These are phyloP conservation scores for Anabacerthia variegaticeps DNA, from an alignment of 2,797 vertebrate species.

Conservation along the genomic window DNA sequence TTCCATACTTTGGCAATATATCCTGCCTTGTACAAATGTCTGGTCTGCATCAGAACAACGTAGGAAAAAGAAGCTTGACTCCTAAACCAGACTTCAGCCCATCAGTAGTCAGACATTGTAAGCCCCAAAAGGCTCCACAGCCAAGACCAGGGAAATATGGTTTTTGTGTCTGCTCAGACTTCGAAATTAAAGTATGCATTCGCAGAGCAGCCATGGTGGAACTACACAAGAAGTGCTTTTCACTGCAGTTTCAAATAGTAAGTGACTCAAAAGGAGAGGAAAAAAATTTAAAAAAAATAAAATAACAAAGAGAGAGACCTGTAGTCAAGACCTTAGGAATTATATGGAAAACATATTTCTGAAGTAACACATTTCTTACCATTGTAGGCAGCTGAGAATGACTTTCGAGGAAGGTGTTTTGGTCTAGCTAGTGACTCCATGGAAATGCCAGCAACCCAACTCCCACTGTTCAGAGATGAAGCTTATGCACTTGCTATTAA, in stretches of 20 bases:
- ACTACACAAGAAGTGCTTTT: neutral
- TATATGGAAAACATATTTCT: neutral
- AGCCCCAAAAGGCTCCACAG: slow-evolving; percentile 18
- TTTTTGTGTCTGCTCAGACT: neutral
- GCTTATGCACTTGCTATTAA: neutral
- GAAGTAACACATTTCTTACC: neutral
- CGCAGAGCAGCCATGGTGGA: neutral
- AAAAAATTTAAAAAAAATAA: neutral
- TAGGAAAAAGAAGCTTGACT: slow-evolving; percentile 29
- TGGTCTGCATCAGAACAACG: slow-evolving; percentile 18
- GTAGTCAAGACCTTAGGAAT: neutral
- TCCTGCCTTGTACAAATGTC: neutral
- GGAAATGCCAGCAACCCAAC: neutral
- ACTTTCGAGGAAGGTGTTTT: neutral
- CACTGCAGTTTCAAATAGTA: neutral
- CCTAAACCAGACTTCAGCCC: slow-evolving; percentile 40
- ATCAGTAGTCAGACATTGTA: slow-evolving; percentile 44
- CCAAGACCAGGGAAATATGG: slow-evolving; percentile 36
- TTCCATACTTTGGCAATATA: neutral
- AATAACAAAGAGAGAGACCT: rapidly evolving
- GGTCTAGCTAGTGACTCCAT: neutral
- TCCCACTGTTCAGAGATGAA: neutral
- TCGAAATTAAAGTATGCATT: neutral
- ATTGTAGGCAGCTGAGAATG: neutral
- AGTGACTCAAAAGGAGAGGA: neutral